Evolutionary conservation across 1,140 invertebrate species (phyloP), one percentile per base, ranked within the genome.

Genomic region (Camponotus vicinus): DNA sequence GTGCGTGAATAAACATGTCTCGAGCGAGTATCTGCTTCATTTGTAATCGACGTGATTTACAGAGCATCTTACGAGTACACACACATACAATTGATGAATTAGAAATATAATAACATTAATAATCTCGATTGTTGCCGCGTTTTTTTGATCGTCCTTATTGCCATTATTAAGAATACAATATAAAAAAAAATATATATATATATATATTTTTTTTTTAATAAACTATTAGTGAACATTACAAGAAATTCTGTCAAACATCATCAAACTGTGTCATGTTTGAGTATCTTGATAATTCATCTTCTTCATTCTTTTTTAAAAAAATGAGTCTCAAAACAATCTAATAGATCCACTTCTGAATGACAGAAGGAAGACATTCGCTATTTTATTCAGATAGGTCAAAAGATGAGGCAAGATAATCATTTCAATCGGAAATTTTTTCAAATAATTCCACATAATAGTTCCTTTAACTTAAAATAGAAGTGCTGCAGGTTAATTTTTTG

Each of bases 1-100:
- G 37, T 71, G 64, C 21, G 61, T 52, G 45, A 84, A 84, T 77
- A 77, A 86, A 86, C 34, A 80, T 59, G 63, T 78, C 49, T 57
- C 21, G 67, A 59, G 32, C 66, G 34, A 40, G 52, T 42, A 61
- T 80, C 37, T 13, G 37, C 21, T 80, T 80, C 49, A 18, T 79
- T 80, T 80, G 37, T 80, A 80, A 70, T 80, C 78, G 66, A 59
- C 11, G 18, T 55, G 34, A 49, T 71, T 82, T 57, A 57, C 9
- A 13, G 32, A 52, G 8, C n/a, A 11, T 69, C 3, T 34, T 34
- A 49, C 40, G 11, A 66, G 49, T 11, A 34, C 15, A 21, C 13
- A 15, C 49, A 34, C 9, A 21, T n/a, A 15, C 13, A 79, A 67
- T 32, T 52, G 32, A 27, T 27, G 27, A 27, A 27, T 27, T 21